Evolutionary conservation across 2,113 vertebrate species (phyloP).

Genomic region (Mus pahari): DNA sequence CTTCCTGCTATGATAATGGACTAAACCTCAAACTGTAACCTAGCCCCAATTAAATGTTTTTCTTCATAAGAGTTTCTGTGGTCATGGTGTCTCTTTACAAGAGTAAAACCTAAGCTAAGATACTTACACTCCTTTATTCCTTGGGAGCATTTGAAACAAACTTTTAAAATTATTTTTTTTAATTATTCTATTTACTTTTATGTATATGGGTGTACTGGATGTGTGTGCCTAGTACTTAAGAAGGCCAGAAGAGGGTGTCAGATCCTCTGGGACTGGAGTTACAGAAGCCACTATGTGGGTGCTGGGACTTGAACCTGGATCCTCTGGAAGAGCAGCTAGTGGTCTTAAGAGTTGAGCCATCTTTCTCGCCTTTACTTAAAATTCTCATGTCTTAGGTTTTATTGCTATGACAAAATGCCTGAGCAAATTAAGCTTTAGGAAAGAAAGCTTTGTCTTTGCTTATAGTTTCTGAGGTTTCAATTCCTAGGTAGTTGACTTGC

Average conservation of each 20-base stretch:
- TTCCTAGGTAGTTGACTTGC: background rate
- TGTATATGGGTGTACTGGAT: background rate
- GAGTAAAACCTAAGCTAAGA: background rate
- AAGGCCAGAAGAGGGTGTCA: background rate
- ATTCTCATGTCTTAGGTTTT: background rate
- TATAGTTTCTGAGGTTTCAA: background rate
- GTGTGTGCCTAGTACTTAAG: background rate
- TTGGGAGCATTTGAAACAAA: background rate
- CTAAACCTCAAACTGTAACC: background rate
- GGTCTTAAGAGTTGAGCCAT: background rate
- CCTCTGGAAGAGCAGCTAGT: background rate
- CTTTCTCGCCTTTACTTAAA: background rate
- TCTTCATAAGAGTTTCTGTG: background rate
- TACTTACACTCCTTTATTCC: background rate
- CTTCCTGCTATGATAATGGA: background rate
- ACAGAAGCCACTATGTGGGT: background rate
- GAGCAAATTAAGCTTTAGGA: background rate
- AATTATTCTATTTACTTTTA: background rate
- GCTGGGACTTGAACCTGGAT: background rate
- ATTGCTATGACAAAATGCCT: background rate
- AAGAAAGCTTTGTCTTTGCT: background rate
- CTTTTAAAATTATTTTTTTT: constrained; percentile 2
- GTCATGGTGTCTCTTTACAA: background rate
- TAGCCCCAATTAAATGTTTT: background rate
- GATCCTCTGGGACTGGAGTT: background rate